Percentiles rank a stretch among this genome's conserved stretches.
phyloP scores from a whole-genome alignment of 2,888 invertebrate genomes.

The Mesorhabditis sp. region DNA sequence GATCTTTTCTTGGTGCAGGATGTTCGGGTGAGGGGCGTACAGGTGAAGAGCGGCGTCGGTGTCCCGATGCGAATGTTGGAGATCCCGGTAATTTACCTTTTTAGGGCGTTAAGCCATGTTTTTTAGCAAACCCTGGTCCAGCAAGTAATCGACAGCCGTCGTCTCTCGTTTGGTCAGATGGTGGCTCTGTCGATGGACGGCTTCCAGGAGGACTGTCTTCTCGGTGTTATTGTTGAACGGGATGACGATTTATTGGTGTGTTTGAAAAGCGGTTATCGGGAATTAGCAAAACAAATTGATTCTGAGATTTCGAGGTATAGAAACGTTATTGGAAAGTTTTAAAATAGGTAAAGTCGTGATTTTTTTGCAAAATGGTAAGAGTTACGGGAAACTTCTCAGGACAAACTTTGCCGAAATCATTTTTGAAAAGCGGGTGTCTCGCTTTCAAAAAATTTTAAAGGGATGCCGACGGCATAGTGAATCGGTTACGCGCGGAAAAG shows the following conservation, averaged over 20 bases:
- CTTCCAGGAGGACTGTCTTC: conserved; percentile 69
- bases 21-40: conserved; percentile 22
- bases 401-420: too few relatives aligned
- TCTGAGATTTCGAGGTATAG: too few relatives aligned
- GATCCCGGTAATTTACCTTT: conserved; percentile 9
- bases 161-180: conserved; percentile 72
- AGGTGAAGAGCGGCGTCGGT: conserved; percentile 28
- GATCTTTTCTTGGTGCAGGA: conserved; percentile 10
- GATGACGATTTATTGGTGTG: conserved; percentile 58
- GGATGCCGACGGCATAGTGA: too few relatives aligned
- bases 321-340: too few relatives aligned
- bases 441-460: too few relatives aligned
- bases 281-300: too few relatives aligned
- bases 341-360: too few relatives aligned
- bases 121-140: conserved; percentile 15
- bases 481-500: too few relatives aligned
- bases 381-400: too few relatives aligned
- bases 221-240: conserved; percentile 71
- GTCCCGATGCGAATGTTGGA: conserved; percentile 17
- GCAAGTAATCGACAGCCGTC: conserved; percentile 58
- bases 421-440: too few relatives aligned
- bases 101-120: background rate
- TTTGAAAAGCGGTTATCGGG: background rate
- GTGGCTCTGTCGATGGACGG: conserved; percentile 72
- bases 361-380: too few relatives aligned